These are phyloP conservation scores for Sinocyclocheilus anophthalmus DNA, from an alignment of 2,113 vertebrate species.

Conservation along the genomic window DNA sequence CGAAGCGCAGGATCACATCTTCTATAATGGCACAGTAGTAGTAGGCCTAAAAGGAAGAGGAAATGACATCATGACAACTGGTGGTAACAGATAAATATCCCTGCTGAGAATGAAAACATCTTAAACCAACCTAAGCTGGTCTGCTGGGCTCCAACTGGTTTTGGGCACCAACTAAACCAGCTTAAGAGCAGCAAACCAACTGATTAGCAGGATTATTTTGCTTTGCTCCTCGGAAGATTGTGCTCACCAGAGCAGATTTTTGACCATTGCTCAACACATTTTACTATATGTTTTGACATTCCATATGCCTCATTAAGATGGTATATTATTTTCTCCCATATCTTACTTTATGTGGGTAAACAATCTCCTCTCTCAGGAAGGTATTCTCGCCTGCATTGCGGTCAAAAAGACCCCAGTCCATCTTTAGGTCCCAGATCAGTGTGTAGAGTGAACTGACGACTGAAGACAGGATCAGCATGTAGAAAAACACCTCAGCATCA, in stretches of 20 bases:
- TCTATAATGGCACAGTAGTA: slow-evolving; percentile 98
- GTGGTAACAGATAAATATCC: not conserved
- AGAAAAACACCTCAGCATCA: slow-evolving; percentile 90
- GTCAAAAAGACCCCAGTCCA: slow-evolving; percentile 99
- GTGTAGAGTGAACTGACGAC: slow-evolving; percentile 94
- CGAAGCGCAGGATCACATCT: slow-evolving; percentile 94
- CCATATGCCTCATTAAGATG: not conserved
- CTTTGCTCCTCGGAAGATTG: not conserved
- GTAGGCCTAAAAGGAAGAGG: slow-evolving; percentile 83
- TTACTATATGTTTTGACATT: not conserved
- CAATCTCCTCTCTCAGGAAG: slow-evolving; percentile 97
- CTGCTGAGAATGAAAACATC: not conserved
- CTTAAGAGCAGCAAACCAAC: not conserved
- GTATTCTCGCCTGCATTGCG: slow-evolving; percentile 95
- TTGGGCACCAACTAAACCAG: not conserved
- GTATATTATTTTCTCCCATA: not conserved
- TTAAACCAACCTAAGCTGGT: not conserved
- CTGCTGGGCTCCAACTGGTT: not conserved
- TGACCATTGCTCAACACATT: not conserved
- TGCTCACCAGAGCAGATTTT: not conserved
- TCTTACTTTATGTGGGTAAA: slow-evolving; percentile 96
- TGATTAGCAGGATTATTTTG: not conserved
- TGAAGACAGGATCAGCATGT: slow-evolving; percentile 91
- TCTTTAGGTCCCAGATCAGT: slow-evolving; percentile 98
- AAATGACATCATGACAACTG: slow-evolving; percentile 22